Conservation (phyloP, 2,113 vertebrate genomes). For the Hepsetus odoe region DNA sequence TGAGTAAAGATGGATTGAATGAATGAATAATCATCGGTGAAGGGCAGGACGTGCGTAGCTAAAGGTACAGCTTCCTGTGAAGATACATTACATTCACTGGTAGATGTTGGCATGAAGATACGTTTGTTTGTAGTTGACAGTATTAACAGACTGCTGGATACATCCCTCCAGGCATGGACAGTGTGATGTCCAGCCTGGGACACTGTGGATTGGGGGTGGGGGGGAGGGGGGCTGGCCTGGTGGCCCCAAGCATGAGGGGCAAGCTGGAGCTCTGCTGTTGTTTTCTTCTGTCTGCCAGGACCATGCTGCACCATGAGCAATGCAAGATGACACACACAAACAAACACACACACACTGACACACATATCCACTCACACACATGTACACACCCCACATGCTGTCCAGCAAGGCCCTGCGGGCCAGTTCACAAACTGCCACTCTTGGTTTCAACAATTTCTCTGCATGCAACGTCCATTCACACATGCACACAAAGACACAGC, state of each 20-base stretch:
- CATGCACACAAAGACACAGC: not conserved
- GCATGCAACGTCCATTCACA: slow-evolving; percentile 6
- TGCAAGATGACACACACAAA: slow-evolving; percentile 27
- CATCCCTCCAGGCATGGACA: slow-evolving; percentile 21
- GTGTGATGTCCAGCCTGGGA: slow-evolving; percentile 26
- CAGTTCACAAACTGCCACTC: slow-evolving; percentile 30
- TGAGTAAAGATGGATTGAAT: too few species aligned
- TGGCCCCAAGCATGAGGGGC: slow-evolving; percentile 41
- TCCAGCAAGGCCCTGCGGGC: slow-evolving; percentile 13
- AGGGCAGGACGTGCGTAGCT: not conserved
- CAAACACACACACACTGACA: not conserved
- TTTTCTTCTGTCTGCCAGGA: slow-evolving; percentile 56
- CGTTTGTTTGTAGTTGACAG: not conserved
- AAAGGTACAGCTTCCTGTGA: not conserved
- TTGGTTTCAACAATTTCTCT: slow-evolving; percentile 26
- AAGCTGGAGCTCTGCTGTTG: slow-evolving; percentile 49
- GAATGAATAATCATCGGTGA: too few species aligned
- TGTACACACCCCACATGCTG: slow-evolving; percentile 14
- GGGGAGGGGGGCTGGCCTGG: slow-evolving; percentile 42
- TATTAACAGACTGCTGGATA: slow-evolving; percentile 21
- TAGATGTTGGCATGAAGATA: not conserved
- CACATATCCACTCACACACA: slow-evolving; percentile 20
- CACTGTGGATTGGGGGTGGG: slow-evolving; percentile 9
- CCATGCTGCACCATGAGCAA: slow-evolving; percentile 57
- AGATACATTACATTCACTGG: not conserved